These are phyloP conservation scores for Pipistrellus nathusii DNA, from an alignment of 2,797 vertebrate genomes.

Conservation along the genomic window DNA sequence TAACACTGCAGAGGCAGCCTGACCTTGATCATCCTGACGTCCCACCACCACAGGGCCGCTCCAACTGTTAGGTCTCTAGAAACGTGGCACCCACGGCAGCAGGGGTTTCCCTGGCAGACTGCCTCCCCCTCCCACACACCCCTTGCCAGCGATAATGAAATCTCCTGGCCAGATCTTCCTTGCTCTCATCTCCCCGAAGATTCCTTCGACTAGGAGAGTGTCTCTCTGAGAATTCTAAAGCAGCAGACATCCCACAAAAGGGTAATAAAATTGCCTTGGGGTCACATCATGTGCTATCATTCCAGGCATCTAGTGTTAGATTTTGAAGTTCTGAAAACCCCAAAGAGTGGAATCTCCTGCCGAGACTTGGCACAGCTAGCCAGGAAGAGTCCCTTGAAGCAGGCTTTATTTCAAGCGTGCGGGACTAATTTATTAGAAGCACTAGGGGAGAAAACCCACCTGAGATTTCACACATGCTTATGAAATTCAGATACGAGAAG, in stretches of 20 bases:
- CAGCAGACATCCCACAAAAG: slow-evolving; percentile 36
- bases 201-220: slow-evolving; percentile 27
- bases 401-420: slow-evolving; percentile 72
- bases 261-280: slow-evolving; percentile 36
- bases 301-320: slow-evolving; percentile 67
- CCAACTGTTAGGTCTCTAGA: neutral
- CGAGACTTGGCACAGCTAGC: neutral
- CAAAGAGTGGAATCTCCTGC: slow-evolving; percentile 46
- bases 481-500: slow-evolving; percentile 69
- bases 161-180: slow-evolving; percentile 31
- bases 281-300: neutral
- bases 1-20: neutral
- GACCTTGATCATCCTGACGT: slow-evolving; percentile 35
- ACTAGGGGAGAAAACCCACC: slow-evolving; percentile 13
- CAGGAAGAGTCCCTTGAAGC: slow-evolving; percentile 57
- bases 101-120: neutral
- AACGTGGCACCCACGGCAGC: slow-evolving; percentile 2
- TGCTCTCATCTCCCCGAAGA: slow-evolving; percentile 2
- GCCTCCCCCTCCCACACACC: neutral
- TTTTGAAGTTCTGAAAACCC: slow-evolving; percentile 58
- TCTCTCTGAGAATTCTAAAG: slow-evolving; percentile 61
- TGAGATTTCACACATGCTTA: slow-evolving; percentile 49
- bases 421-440: slow-evolving; percentile 69
- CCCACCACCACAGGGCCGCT: neutral
- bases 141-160: neutral